A percentile compares a stretch with the other conserved stretches of the same genome.
phyloP scores from a whole-genome alignment of 2,797 vertebrate species.

The Girardinus metallicus region DNA sequence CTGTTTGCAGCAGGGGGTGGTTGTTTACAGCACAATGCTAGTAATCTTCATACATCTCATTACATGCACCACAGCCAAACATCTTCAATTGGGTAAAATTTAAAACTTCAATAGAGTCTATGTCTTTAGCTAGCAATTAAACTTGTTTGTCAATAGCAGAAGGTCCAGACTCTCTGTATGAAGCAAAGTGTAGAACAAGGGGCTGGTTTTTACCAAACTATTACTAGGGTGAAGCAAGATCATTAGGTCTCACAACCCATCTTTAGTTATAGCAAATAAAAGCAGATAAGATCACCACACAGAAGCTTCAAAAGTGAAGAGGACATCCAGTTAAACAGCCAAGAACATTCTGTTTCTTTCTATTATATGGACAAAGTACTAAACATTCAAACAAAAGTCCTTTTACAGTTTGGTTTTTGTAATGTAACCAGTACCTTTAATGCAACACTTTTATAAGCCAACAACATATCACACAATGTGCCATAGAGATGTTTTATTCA shows the following conservation, averaged over 20 bases:
- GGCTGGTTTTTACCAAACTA: too few species aligned
- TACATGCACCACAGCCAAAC: too few species aligned
- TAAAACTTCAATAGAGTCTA: too few species aligned
- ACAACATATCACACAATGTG: neutral
- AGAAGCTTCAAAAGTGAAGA: constrained; percentile 11
- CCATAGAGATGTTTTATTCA: constrained; percentile 13
- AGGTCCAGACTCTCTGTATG: too few species aligned
- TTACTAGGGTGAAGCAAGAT: neutral
- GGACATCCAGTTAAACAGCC: constrained; percentile 7
- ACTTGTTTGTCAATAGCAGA: too few species aligned
- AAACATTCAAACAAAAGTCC: neutral
- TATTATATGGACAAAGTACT: neutral
- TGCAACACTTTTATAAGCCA: neutral
- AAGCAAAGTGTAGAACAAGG: too few species aligned
- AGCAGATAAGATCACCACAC: neutral
- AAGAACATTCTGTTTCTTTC: neutral
- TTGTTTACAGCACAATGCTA: too few species aligned
- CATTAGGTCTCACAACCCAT: neutral
- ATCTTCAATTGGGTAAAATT: too few species aligned
- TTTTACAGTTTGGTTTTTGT: neutral
- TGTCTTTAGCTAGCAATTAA: too few species aligned
- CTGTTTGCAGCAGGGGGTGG: too few species aligned
- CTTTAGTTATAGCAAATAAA: neutral
- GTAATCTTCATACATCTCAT: too few species aligned
- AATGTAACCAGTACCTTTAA: neutral